phyloP scores from a whole-genome alignment of 2,797 vertebrate genomes.

The Cuniculus paca region DNA sequence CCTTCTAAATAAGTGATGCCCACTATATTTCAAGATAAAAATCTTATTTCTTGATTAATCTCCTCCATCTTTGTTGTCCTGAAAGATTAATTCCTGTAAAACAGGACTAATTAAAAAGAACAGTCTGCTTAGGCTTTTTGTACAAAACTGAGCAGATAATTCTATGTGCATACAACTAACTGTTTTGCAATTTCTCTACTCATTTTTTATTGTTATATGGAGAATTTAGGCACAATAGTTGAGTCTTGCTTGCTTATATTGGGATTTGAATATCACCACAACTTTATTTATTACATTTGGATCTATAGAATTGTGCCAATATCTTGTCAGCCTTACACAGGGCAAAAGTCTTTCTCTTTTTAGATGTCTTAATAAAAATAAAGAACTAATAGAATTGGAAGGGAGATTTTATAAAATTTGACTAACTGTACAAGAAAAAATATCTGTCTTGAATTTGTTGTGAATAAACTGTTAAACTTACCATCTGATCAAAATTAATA shows the following conservation, averaged over 20 bases:
- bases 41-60: not conserved
- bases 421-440: not conserved
- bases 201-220: not conserved
- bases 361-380: slow-evolving; percentile 26
- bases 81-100: not conserved
- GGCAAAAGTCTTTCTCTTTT: not conserved
- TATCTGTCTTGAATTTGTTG: not conserved
- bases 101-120: not conserved
- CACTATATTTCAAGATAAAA: not conserved
- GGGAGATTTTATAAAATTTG: not conserved
- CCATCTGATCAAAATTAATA: not conserved
- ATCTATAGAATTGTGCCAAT: not conserved
- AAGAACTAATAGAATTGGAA: not conserved
- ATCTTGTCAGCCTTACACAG: not conserved
- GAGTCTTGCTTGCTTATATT: not conserved
- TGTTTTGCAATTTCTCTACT: not conserved
- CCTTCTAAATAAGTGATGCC: not conserved
- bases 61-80: not conserved
- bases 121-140: not conserved
- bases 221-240: not conserved
- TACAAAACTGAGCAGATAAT: not conserved
- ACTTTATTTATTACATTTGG: not conserved
- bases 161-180: not conserved
- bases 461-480: not conserved
- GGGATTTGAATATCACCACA: not conserved